These are phyloP conservation scores for Rissa tridactyla DNA, from an alignment of 2,113 vertebrate genomes.

Conservation along the genomic window DNA sequence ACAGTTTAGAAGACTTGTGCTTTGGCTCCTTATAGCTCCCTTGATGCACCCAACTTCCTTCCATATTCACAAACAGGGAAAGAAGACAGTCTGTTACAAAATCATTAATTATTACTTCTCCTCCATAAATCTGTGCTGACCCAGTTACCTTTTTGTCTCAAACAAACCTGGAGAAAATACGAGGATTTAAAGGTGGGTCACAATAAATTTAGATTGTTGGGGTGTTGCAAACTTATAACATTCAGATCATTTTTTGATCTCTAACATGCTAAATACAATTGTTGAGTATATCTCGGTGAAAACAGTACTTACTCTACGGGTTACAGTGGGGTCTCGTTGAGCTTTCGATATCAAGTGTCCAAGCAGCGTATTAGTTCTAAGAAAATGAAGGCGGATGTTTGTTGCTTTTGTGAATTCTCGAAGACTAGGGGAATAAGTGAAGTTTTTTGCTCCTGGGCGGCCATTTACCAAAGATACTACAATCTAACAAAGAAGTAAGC, in stretches of 20 bases:
- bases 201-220: neutral
- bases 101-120: neutral
- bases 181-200: neutral
- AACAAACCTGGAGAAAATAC: neutral
- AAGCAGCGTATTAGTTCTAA: constrained; percentile 88
- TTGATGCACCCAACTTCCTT: neutral
- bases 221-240: neutral
- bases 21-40: neutral
- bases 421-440: constrained; percentile 82
- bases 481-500: constrained; percentile 71
- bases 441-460: constrained; percentile 86
- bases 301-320: constrained; percentile 81
- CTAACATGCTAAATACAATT: neutral
- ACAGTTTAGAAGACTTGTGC: neutral
- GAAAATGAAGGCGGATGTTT: constrained; percentile 87
- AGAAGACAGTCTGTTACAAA: neutral
- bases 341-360: constrained; percentile 92
- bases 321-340: constrained; percentile 87
- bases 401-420: constrained; percentile 90
- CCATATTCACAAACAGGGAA: neutral
- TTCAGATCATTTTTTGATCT: neutral
- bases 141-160: neutral
- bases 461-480: constrained; percentile 90
- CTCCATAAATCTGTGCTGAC: neutral
- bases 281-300: neutral